Evolutionary conservation across 2,113 vertebrate species (phyloP), one percentile per base, ranked within the genome.

Genomic region (Caranx melampygus): DNA sequence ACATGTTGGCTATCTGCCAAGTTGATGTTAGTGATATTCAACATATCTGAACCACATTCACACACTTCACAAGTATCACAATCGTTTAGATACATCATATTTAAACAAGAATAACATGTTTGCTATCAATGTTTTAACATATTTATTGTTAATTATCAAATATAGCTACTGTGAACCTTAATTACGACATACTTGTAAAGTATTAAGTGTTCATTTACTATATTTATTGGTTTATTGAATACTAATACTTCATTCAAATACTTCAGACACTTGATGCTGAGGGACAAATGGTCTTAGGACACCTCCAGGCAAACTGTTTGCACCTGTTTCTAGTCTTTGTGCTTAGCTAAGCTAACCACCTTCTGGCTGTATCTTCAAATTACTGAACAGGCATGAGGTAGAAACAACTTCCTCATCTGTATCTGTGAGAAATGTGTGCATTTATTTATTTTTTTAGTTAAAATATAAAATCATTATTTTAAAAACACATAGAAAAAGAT

Each of bases 21-120:
- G 62, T 47, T 65, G 33, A 75, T 11, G 62, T 59, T 34, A 3
- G 67, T 57, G 31, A 55, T 81, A 59, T 75, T 68, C 47, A 60
- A 78, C 60, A 68, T n/a, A 58, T 64, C 70, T 61, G 14, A 9
- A 69, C 33, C 55, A 35, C 63, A 51, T 74, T 72, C 66, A 63
- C 70, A 37, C 49, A 51, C 49, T 33, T 69, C 47, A 33, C 40
- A 33, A 45, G 26, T 37, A 69, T 21, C 15, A 62, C 51, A 45
- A 47, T 44, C 34, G 55, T 64, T 11, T 49, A 21, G 51, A 60
- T 55, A 55, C 40, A 67, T 69, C 18, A 20, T 47, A 16, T 26
- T 1, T 26, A 26, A 26, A 26, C 26, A 26, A 26, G 26, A 26
- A 26, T 26, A 26, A 26, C 26, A 26, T 26, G 26, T 26, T 26